Percentiles rank a stretch among this genome's conserved stretches.
Evolutionary conservation across 2,888 invertebrate species (phyloP).

Genomic region (Aricia artaxerxes): DNA sequence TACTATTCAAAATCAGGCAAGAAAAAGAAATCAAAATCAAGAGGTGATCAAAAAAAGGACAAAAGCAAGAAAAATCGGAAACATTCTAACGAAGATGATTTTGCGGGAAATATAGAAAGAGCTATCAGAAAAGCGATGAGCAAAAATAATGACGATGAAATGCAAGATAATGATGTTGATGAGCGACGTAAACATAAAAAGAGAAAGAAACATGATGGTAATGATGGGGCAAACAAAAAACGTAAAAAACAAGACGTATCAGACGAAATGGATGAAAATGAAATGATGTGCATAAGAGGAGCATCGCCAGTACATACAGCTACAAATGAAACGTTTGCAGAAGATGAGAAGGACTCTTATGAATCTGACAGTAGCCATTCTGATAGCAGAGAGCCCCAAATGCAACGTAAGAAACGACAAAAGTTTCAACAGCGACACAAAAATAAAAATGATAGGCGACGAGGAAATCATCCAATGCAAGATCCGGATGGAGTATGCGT

Average conservation of each 20-base stretch:
- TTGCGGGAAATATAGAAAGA: constrained; percentile 89
- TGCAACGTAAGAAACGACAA: constrained; percentile 66
- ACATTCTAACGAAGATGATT: constrained; percentile 83
- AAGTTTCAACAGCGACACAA: constrained; percentile 65
- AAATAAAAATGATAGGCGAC: constrained; percentile 75
- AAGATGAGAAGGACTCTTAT: constrained; percentile 79
- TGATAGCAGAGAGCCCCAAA: constrained; percentile 74
- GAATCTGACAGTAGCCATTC: constrained; percentile 77
- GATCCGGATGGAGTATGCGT: constrained; percentile 88
- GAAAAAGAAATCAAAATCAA: constrained; percentile 75
- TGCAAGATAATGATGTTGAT: constrained; percentile 67
- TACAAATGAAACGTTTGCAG: constrained; percentile 61
- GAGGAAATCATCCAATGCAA: constrained; percentile 81
- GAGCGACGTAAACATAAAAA: constrained; percentile 78
- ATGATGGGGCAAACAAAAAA: constrained; percentile 81
- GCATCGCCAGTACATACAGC: constrained; percentile 83
- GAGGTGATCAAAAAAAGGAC: constrained; percentile 75
- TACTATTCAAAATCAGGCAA: constrained; percentile 73
- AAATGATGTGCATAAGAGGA: constrained; percentile 89
- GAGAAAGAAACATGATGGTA: constrained; percentile 80
- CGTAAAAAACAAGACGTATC: constrained; percentile 77
- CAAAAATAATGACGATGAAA: constrained; percentile 80
- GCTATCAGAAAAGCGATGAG: constrained; percentile 88
- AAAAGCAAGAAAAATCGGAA: constrained; percentile 77
- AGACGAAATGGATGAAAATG: constrained; percentile 86